Conservation (phyloP, 2,797 vertebrate genomes). For the Artibeus lituratus region DNA sequence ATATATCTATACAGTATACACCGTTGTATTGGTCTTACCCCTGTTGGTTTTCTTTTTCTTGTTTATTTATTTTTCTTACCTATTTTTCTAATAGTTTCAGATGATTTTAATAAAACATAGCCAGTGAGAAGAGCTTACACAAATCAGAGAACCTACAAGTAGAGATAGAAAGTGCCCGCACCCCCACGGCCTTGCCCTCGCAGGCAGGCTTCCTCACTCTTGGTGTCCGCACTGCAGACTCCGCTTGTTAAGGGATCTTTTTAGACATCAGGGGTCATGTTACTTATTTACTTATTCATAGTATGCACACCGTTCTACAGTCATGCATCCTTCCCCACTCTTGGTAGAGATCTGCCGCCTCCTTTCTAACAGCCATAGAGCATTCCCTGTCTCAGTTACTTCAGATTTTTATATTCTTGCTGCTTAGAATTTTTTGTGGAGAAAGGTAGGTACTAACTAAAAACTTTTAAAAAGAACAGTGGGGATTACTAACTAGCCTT, state of each 20-base stretch:
- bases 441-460: not conserved
- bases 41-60: not conserved
- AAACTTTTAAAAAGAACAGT: not conserved
- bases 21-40: not conserved
- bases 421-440: not conserved
- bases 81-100: conserved; percentile 3
- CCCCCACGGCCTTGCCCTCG: not conserved
- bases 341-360: not conserved
- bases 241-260: not conserved
- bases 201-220: not conserved
- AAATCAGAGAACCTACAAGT: not conserved
- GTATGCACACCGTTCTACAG: not conserved
- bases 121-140: not conserved
- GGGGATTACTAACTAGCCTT: not conserved
- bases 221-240: not conserved
- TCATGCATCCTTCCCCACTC: not conserved
- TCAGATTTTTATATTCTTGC: not conserved
- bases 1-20: not conserved
- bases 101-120: not conserved
- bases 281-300: not conserved
- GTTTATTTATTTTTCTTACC: not conserved
- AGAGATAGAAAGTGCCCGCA: not conserved
- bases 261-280: not conserved
- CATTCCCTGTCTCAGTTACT: not conserved
- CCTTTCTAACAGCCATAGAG: not conserved